phyloP scores from a whole-genome alignment of 2,888 invertebrate species.

The Drepana falcataria region DNA sequence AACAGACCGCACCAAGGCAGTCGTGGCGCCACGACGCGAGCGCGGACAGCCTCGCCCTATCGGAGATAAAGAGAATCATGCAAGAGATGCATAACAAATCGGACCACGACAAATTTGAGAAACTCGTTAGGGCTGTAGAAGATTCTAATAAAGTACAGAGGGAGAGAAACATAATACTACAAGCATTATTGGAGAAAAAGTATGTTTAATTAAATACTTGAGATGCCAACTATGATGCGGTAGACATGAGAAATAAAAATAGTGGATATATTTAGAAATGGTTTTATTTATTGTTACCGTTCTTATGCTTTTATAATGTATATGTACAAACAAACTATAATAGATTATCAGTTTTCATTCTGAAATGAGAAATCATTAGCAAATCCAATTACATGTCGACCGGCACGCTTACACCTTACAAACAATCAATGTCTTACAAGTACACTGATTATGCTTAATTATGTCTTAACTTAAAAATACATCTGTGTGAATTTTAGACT shows the following conservation, averaged over 20 bases:
- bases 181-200: conserved; percentile 48
- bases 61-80: conserved; percentile 43
- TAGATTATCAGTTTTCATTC: conserved; percentile 72
- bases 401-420: conserved; percentile 45
- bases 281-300: conserved; percentile 74
- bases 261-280: conserved; percentile 65
- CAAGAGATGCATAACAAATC: conserved; percentile 36
- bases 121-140: conserved; percentile 47
- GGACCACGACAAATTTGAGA: conserved; percentile 52
- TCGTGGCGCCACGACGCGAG: conserved; percentile 17
- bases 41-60: conserved; percentile 33
- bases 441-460: conserved; percentile 71
- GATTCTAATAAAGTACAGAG: conserved; percentile 63
- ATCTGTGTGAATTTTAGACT: conserved; percentile 57
- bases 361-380: conserved; percentile 69
- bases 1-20: conserved; percentile 12
- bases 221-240: too few relatives aligned
- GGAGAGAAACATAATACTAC: conserved; percentile 61
- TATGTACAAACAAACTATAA: conserved; percentile 79
- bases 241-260: conserved; percentile 26
- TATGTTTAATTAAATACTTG: conserved; percentile 8
- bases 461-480: conserved; percentile 73
- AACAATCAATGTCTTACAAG: conserved; percentile 55
- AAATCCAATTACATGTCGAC: conserved; percentile 56
- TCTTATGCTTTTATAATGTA: conserved; percentile 74